Evolutionary conservation across 2,888 invertebrate species (phyloP), one percentile per base, ranked within the genome.

Genomic region (Hymenopus coronatus): DNA sequence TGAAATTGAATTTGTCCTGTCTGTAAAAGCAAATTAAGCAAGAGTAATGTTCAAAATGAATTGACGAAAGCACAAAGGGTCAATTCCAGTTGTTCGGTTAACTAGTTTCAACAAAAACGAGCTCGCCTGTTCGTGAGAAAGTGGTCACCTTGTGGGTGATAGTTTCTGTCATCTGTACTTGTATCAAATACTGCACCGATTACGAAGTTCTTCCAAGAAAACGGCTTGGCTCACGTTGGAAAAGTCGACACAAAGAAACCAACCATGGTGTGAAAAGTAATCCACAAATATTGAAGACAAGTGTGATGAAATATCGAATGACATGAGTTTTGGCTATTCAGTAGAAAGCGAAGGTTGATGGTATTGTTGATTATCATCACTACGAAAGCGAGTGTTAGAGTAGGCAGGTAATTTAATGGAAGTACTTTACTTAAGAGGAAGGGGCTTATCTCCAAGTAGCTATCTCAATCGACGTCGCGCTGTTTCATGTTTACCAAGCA

Each of bases 381-480:
- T 30, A 8, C 28, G 20, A 6, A 30, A 83, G 27, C 27, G 4
- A 83, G 81, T 87, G 82, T 28, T 82, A 30, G 40, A 82, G 27
- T 27, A 83, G 30, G 33, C 7, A 82, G 70, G 89, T 89, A 89
- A 89, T 89, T 89, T 89, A 89, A 89, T 89, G 89, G 89, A 89
- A 89, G 89, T 83, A 89, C 89, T 89, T 89, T 86, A 89, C 89
- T 89, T 86, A 86, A 86, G 85, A 27, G 33, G 85, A n/a, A 70
- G 88, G 40, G 28, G 85, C 88, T 86, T 89, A 89, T 89, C 89
- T 83, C n/a, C 70, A 40, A 20, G 82, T 82, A 84, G 33, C 88
- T 82, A 83, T 88, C 82, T 82, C 88, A 84, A 84, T 82, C 88
- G 85, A 1, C 46, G 25, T 28, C 40, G 46, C n/a, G 83, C 82